Percentiles rank a stretch among this genome's conserved stretches.
These are phyloP conservation scores for Kradibia gibbosae DNA, from an alignment of 1,140 invertebrate species.

Conservation along the genomic window DNA sequence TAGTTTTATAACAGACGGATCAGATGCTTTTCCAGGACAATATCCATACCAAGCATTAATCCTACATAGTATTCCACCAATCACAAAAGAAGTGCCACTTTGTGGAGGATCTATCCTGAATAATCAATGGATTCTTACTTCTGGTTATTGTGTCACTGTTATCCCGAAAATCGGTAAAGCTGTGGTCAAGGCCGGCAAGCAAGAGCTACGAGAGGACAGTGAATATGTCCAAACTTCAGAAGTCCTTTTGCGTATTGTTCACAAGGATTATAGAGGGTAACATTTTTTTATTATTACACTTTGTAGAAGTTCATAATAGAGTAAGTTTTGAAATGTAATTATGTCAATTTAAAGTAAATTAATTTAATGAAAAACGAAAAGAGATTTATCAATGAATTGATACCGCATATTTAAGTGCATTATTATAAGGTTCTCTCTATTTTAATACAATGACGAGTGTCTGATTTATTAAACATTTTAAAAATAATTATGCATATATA, in stretches of 20 bases:
- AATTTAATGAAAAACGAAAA: too few species aligned
- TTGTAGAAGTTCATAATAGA: too few species aligned
- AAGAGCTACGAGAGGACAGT: background rate
- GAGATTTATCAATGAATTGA: too few species aligned
- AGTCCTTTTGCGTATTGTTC: conserved; percentile 31
- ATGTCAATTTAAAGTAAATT: too few species aligned
- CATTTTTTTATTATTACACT: background rate
- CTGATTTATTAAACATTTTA: too few species aligned
- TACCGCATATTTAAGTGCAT: too few species aligned
- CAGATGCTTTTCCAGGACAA: conserved; percentile 57
- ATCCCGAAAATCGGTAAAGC: conserved; percentile 22
- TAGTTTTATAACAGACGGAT: conserved; percentile 59
- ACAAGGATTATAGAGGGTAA: conserved; percentile 52
- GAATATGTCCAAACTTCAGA: conserved; percentile 27
- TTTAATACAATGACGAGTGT: too few species aligned
- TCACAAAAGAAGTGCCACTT: conserved; percentile 57
- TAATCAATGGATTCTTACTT: conserved; percentile 69
- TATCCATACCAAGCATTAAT: conserved; percentile 68
- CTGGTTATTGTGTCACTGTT: conserved; percentile 70
- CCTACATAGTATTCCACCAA: conserved; percentile 53
- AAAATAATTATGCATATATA: too few species aligned
- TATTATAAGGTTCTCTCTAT: background rate
- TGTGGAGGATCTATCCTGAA: conserved; percentile 74
- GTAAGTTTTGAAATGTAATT: too few species aligned
- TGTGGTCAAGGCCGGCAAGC: conserved; percentile 29